Conservation (phyloP, 2,113 vertebrate genomes). For the Malurus alboscapulatus region DNA sequence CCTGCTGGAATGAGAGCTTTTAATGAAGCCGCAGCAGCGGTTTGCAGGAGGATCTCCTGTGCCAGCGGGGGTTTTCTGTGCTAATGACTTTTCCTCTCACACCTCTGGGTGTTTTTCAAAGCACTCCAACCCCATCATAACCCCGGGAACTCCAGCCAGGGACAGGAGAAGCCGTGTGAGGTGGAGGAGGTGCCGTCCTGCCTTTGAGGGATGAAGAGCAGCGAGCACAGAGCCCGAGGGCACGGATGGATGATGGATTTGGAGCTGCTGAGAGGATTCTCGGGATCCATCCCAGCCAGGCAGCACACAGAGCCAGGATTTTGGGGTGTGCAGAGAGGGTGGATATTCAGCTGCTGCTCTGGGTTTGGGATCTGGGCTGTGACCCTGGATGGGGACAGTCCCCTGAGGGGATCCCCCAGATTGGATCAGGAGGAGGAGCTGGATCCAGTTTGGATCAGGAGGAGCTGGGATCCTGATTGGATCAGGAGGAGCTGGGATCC, state of each 20-base stretch:
- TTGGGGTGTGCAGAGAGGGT: neutral
- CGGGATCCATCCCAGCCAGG: neutral
- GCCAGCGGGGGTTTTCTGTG: neutral
- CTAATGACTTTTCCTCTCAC: slow-evolving; percentile 37
- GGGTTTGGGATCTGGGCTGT: neutral
- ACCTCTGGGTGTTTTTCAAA: neutral
- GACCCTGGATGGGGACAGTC: neutral
- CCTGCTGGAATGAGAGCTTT: neutral
- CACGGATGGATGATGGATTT: neutral
- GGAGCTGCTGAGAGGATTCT: neutral
- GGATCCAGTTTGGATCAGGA: too few relatives aligned
- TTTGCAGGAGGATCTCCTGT: neutral
- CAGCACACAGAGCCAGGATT: neutral
- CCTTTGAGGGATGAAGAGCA: neutral
- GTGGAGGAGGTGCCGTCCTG: neutral
- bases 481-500: too few relatives aligned
- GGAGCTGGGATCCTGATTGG: too few relatives aligned
- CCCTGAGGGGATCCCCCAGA: too few relatives aligned
- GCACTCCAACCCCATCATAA: neutral
- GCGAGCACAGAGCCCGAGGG: neutral
- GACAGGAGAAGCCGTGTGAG: neutral
- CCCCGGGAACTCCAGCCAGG: neutral
- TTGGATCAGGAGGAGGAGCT: too few relatives aligned
- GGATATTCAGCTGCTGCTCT: neutral
- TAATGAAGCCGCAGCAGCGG: slow-evolving; percentile 42